Evolutionary conservation across 1,140 invertebrate genomes (phyloP), one percentile per base, ranked within the genome.

Genomic region (Neodiprion lecontei): DNA sequence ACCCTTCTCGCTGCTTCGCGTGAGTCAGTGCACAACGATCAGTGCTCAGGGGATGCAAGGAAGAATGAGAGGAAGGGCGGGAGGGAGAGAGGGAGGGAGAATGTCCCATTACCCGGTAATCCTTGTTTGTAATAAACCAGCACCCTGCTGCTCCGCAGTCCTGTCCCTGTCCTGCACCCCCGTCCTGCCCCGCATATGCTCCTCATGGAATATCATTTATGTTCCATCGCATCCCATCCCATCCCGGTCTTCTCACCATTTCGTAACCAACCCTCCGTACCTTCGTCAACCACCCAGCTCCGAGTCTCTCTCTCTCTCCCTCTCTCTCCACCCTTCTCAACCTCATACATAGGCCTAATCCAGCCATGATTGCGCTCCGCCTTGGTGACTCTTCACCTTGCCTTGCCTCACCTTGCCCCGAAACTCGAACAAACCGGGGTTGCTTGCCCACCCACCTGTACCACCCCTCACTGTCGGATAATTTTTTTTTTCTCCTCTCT

Each of bases 51-150:
- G 23, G 47, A 67, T 21, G 53, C 72, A 76, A 76, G 81, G 83
- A 82, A 84, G 84, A 80, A 40, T 40, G 48, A n/a, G 48, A 49
- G n/a, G 61, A 72, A 76, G 77, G 81, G 84, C 81, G 83, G 84
- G 81, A 81, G n/a, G 5, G 47, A 67, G 9, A 49, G 73, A 76
- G 77, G 84, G 83, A 83, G 84, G 81, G 81, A 83, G 82, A 88
- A 83, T 80, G 83, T 87, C 83, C 85, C 85, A 87, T 88, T 87
- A 87, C 82, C 78, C 82, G 76, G 84, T 88, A 88, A 88, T 88
- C 87, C 87, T 82, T 88, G 86, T 88, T 88, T 88, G 87, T 86
- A 88, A 88, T 88, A 88, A 88, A 87, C 81, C 83, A 86, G 83
- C 83, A 78, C 83, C 84, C 86, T 80, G 82, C 85, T 85, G 85